A percentile compares a stretch with the other conserved stretches of the same genome.
Evolutionary conservation across 1,140 invertebrate genomes (phyloP).

Genomic region (Lutraria rhynchaena): DNA sequence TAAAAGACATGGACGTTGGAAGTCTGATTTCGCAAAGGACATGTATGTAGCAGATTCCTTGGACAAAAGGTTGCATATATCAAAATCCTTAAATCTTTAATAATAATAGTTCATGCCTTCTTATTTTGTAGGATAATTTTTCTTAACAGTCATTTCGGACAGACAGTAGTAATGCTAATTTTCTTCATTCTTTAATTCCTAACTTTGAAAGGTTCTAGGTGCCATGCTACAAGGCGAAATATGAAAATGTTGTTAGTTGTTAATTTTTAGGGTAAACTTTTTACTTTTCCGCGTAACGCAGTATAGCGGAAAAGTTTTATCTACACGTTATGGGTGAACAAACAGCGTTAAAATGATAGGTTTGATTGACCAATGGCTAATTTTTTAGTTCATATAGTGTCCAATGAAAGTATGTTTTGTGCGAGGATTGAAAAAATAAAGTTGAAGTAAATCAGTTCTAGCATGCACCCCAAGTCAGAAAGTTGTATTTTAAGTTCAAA

Average conservation of each 20-base stretch:
- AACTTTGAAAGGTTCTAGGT: no score
- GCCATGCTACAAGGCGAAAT: no score
- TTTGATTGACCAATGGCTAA: neutral
- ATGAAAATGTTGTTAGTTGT: no score
- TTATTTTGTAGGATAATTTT: no score
- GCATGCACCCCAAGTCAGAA: neutral
- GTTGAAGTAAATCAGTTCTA: conserved; percentile 5
- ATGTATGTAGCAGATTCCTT: conserved; percentile 15
- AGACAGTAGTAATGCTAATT: no score
- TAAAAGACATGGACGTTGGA: conserved; percentile 36
- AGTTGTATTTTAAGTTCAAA: no score
- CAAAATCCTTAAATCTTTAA: conserved; percentile 1
- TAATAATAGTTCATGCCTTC: no score
- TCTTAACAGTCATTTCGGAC: no score
- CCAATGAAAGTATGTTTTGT: neutral
- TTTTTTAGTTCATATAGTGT: neutral
- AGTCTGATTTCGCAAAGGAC: conserved; percentile 19
- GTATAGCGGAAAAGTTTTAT: conserved; percentile 10
- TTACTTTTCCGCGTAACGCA: neutral
- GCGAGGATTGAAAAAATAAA: neutral
- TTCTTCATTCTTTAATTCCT: no score
- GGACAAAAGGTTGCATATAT: neutral
- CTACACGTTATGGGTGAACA: neutral
- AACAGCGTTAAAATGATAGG: neutral
- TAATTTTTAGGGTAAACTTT: no score